Evolutionary conservation across 2,113 vertebrate species (phyloP).

Genomic region (Delphinus delphis): DNA sequence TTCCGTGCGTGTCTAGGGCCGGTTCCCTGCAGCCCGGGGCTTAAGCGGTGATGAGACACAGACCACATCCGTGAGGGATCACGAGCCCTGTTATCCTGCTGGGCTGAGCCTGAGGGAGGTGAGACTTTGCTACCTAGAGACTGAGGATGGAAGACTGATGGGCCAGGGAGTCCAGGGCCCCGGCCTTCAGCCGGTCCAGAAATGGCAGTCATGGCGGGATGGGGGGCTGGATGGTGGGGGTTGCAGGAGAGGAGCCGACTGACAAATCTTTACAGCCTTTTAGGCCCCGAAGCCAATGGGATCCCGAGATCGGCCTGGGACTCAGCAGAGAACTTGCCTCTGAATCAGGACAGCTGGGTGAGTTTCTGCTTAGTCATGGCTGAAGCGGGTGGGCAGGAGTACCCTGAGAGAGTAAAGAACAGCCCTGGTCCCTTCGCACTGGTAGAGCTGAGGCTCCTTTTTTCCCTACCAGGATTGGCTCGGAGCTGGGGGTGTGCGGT

Average conservation of each 20-base stretch:
- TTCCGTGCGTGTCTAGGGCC: accelerated
- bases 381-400: neutral
- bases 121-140: neutral
- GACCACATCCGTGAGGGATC: neutral
- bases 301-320: neutral
- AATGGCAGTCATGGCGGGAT: too few relatives aligned
- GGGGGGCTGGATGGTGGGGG: too few relatives aligned
- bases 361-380: neutral
- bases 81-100: neutral
- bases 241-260: too few relatives aligned
- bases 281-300: neutral
- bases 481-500: neutral
- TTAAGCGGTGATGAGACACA: accelerated
- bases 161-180: neutral
- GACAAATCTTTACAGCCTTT: neutral
- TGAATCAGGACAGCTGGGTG: neutral
- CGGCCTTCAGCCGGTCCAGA: neutral
- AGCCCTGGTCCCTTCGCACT: too few relatives aligned
- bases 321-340: neutral
- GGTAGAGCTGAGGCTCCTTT: too few relatives aligned
- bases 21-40: neutral
- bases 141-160: neutral
- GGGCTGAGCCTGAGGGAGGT: neutral
- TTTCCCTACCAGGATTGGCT: too few relatives aligned
- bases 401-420: neutral